A percentile compares a stretch with the other conserved stretches of the same genome.
Conservation (phyloP, 2,113 vertebrate genomes). For the Amia ocellicauda region DNA sequence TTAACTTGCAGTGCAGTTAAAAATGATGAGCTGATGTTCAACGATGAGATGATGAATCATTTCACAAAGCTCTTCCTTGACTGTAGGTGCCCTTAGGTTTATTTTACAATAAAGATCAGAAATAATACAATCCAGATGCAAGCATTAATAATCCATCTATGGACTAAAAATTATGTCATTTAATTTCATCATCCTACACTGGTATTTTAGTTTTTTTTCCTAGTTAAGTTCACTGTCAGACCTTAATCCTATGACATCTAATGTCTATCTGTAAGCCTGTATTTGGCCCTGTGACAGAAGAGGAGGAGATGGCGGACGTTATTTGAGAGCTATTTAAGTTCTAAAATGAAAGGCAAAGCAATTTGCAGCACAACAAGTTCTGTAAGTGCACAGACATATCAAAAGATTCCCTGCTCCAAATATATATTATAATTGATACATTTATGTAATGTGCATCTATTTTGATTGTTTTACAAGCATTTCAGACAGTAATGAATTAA, state of each 20-base stretch:
- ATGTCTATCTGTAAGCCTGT: slow-evolving; percentile 43
- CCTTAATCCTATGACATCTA: slow-evolving; percentile 53
- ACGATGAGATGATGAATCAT: neutral
- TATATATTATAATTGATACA: no score
- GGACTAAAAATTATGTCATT: slow-evolving; percentile 50
- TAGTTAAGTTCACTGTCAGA: slow-evolving; percentile 40
- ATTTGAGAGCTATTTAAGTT: no score
- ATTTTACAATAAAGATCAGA: slow-evolving; percentile 30
- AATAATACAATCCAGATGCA: slow-evolving; percentile 67
- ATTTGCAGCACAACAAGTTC: no score
- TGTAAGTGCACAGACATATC: no score
- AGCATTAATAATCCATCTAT: slow-evolving; percentile 40
- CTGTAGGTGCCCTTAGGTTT: slow-evolving; percentile 35
- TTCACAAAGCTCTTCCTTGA: slow-evolving; percentile 16
- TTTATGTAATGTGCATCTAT: no score
- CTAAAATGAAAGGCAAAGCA: no score
- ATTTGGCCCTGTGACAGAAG: slow-evolving; percentile 44
- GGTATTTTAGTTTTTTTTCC: slow-evolving; percentile 18
- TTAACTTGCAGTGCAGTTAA: slow-evolving; percentile 1
- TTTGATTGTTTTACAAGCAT: no score
- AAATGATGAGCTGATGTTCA: neutral
- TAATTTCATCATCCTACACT: slow-evolving; percentile 52
- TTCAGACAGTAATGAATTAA: no score
- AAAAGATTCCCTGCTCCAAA: no score
- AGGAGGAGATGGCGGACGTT: slow-evolving; percentile 17